Evolutionary conservation across 2,113 vertebrate genomes (phyloP).

Genomic region (Urocitellus parryii): DNA sequence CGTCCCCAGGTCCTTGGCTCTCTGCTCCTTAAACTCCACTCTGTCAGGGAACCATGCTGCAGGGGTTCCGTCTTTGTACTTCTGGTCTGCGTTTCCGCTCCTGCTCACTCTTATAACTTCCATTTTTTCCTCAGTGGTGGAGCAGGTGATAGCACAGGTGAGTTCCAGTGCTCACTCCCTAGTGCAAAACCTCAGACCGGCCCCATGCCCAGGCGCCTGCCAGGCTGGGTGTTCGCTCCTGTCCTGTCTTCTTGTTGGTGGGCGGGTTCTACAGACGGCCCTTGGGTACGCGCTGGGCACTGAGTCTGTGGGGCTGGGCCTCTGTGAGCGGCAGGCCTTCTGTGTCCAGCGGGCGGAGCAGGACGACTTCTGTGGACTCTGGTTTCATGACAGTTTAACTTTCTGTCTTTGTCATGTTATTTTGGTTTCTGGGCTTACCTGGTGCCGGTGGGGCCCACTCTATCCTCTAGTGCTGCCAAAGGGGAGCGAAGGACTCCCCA

Average conservation of each 20-base stretch:
- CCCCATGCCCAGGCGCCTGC: too few relatives aligned
- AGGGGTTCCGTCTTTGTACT: neutral
- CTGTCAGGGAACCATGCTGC: fast-evolving
- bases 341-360: fast-evolving
- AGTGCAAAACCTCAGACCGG: too few relatives aligned
- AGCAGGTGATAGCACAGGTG: fast-evolving
- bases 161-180: neutral
- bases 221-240: too few relatives aligned
- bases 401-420: fast-evolving
- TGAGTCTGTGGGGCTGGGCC: too few relatives aligned
- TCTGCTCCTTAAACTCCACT: neutral
- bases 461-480: too few relatives aligned
- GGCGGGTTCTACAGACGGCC: too few relatives aligned
- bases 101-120: neutral
- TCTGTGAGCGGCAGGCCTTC: too few relatives aligned
- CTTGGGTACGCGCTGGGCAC: neutral
- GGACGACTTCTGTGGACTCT: fast-evolving
- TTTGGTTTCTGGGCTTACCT: neutral
- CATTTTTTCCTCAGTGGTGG: neutral
- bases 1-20: fast-evolving
- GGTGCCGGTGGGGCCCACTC: fast-evolving
- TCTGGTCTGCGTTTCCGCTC: neutral
- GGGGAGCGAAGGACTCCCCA: fast-evolving
- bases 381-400: fast-evolving
- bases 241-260: too few relatives aligned